Percentiles rank a stretch among this genome's conserved stretches.
phyloP scores from a whole-genome alignment of 2,113 vertebrate genomes.

The Clupea harengus region DNA sequence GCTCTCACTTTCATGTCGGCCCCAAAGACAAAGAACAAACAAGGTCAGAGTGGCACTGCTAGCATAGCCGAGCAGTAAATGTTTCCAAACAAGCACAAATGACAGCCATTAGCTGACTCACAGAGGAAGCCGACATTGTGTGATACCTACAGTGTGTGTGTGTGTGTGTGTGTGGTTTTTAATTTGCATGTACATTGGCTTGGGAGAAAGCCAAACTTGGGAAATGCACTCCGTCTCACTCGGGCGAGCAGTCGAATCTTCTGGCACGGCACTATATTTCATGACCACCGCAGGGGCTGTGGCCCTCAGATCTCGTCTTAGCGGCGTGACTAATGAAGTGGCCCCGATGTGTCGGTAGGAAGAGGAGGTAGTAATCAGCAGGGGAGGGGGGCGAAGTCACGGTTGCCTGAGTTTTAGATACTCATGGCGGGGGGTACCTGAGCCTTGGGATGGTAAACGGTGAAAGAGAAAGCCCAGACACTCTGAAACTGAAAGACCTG shows the following conservation, averaged over 20 bases:
- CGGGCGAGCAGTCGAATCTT: too few relatives aligned
- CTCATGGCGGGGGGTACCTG: too few relatives aligned
- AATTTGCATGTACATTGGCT: too few relatives aligned
- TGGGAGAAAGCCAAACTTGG: too few relatives aligned
- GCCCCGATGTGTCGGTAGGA: background rate
- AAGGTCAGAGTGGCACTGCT: conserved; percentile 32
- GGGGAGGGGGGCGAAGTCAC: too few relatives aligned
- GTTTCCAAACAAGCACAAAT: conserved; percentile 17
- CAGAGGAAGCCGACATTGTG: background rate
- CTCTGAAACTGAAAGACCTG: background rate
- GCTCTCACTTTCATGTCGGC: conserved; percentile 67
- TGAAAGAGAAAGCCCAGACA: background rate
- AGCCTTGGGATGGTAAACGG: too few relatives aligned
- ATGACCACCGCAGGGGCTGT: too few relatives aligned
- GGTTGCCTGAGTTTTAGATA: too few relatives aligned
- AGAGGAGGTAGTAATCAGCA: background rate
- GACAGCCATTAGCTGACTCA: background rate
- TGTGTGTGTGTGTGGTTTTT: background rate
- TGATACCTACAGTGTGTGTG: background rate
- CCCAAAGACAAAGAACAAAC: conserved; percentile 50
- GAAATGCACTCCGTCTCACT: too few relatives aligned
- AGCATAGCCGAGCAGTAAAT: conserved; percentile 8
- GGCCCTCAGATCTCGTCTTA: too few relatives aligned
- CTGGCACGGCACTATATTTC: too few relatives aligned
- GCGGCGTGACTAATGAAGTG: too few relatives aligned